Conservation (phyloP, 2,797 vertebrate species). For the Neostethus bicornis region DNA sequence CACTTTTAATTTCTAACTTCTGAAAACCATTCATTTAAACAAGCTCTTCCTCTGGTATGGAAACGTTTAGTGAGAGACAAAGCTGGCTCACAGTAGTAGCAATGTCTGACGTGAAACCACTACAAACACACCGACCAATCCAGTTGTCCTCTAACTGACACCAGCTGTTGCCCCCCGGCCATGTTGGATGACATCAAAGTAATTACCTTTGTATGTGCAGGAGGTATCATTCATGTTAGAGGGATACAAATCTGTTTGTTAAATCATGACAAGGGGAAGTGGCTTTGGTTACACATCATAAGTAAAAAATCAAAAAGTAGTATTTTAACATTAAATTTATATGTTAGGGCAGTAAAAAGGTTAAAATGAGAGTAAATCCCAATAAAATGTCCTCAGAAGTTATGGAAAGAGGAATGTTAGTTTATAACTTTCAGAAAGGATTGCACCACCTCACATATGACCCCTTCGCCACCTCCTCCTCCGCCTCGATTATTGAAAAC, state of each 20-base stretch:
- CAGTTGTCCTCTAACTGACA: conserved; percentile 24
- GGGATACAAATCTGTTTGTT: conserved; percentile 25
- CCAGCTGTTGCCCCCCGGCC: conserved; percentile 35
- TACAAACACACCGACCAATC: conserved; percentile 20
- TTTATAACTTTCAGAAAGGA: conserved; percentile 4
- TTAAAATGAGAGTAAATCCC: not conserved
- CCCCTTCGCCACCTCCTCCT: too few species aligned
- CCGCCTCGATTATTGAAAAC: conserved; percentile 18
- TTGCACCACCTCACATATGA: too few species aligned
- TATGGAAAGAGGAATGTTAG: conserved; percentile 12
- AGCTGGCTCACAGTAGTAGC: not conserved
- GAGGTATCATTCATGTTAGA: conserved; percentile 11
- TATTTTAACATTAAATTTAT: not conserved
- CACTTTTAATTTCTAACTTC: not conserved
- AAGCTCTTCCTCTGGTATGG: not conserved
- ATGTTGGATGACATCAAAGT: conserved; percentile 13
- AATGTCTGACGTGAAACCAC: conserved; percentile 20
- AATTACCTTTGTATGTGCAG: conserved; percentile 20
- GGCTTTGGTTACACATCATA: conserved; percentile 4
- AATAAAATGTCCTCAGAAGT: conserved; percentile 1
- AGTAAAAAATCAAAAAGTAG: not conserved
- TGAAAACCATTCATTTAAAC: not conserved
- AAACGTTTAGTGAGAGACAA: conserved; percentile 2
- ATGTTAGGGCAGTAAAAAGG: not conserved
- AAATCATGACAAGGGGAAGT: conserved; percentile 11